Evolutionary conservation across 2,888 invertebrate species (phyloP).

Genomic region (Pemphredon lugubris): DNA sequence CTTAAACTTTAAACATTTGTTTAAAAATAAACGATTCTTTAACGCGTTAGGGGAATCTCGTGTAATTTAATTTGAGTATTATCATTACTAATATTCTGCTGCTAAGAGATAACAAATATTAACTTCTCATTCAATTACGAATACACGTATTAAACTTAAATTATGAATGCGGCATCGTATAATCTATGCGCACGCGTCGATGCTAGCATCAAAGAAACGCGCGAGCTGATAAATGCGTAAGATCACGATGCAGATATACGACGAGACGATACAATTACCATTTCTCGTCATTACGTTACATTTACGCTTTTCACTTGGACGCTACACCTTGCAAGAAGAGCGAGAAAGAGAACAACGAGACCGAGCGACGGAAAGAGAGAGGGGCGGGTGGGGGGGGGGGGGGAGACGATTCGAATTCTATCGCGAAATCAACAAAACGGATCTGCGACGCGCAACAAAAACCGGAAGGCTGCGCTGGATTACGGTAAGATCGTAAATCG

Average conservation of each 20-base stretch:
- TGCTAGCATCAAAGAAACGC: conserved; percentile 15
- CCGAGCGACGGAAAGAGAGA: conserved; percentile 26
- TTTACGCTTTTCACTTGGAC: conserved; percentile 75
- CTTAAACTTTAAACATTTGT: no score
- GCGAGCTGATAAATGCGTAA: conserved; percentile 51
- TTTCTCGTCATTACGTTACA: conserved; percentile 74
- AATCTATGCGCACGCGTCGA: no score
- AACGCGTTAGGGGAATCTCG: no score
- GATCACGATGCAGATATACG: conserved; percentile 65
- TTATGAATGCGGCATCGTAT: no score
- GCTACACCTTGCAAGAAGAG: conserved; percentile 66
- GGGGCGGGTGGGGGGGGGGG: conserved; percentile 10
- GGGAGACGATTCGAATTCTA: conserved; percentile 4
- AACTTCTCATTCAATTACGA: no score
- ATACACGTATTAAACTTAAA: no score
- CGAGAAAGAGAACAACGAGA: conserved; percentile 10
- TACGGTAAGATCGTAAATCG: conserved; percentile 57
- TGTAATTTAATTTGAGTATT: no score
- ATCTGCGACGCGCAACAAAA: conserved; percentile 41
- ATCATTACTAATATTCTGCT: no score
- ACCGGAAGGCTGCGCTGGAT: conserved; percentile 55
- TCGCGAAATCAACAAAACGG: conserved; percentile 50
- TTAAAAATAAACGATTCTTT: no score
- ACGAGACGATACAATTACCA: conserved; percentile 70
- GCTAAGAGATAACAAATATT: no score